These are phyloP conservation scores for Bubalus kerabau DNA, from an alignment of 2,113 vertebrate genomes.

Conservation along the genomic window DNA sequence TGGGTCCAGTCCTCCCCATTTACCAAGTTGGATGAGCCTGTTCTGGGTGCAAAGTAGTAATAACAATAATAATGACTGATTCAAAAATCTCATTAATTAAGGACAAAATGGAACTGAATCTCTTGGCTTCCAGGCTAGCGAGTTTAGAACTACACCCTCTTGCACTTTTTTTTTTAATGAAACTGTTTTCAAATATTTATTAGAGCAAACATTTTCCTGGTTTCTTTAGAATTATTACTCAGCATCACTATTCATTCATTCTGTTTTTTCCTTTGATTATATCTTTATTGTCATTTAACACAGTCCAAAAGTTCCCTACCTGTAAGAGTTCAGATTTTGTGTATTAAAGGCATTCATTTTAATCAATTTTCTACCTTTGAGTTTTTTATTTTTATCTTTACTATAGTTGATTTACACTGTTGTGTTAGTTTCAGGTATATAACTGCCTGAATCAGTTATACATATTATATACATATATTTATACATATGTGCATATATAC, in stretches of 20 bases:
- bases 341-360: neutral
- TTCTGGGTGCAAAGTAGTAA: neutral
- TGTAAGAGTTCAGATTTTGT: neutral
- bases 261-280: neutral
- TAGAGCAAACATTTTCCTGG: neutral
- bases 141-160: fast-evolving
- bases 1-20: neutral
- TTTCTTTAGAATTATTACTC: neutral
- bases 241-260: neutral
- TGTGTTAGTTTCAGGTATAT: neutral
- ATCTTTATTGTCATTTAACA: neutral
- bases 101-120: neutral
- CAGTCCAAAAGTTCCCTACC: neutral
- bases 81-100: neutral
- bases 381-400: neutral
- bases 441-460: neutral
- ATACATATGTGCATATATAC: neutral
- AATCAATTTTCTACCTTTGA: neutral
- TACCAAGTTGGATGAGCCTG: neutral
- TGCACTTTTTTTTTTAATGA: neutral
- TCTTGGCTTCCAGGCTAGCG: neutral
- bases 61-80: neutral
- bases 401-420: neutral
- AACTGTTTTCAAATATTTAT: neutral
- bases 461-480: neutral